These are phyloP conservation scores for Phalacrocorax carbo DNA, from an alignment of 2,113 vertebrate species.

Conservation along the genomic window DNA sequence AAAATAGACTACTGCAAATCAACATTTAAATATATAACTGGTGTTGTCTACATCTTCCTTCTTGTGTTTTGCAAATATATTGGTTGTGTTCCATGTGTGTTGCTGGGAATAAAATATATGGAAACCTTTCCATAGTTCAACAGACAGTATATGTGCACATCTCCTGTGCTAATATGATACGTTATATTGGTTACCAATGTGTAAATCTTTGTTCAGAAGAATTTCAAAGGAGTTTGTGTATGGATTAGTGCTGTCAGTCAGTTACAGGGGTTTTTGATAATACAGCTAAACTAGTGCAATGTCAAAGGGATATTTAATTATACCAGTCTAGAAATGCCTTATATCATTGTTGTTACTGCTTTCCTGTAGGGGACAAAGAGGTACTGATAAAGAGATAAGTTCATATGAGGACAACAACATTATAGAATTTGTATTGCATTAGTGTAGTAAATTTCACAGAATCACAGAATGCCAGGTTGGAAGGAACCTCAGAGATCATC, in stretches of 20 bases:
- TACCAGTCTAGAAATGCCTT: not conserved
- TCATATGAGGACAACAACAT: not conserved
- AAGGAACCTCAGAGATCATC: too few relatives aligned
- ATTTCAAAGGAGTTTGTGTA: not conserved
- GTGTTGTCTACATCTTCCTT: not conserved
- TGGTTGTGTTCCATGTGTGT: not conserved
- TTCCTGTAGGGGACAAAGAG: not conserved
- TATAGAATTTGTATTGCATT: not conserved
- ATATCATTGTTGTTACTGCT: not conserved
- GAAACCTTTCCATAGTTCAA: slow-evolving; percentile 13
- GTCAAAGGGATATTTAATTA: not conserved
- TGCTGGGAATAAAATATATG: not conserved
- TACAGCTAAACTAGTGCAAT: not conserved
- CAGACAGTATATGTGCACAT: not conserved
- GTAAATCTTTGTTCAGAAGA: not conserved
- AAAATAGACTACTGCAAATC: not conserved
- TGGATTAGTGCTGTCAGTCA: not conserved
- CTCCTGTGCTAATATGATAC: not conserved
- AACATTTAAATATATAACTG: not conserved
- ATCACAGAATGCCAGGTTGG: too few relatives aligned
- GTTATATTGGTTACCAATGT: not conserved
- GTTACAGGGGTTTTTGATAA: not conserved
- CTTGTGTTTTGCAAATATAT: not conserved
- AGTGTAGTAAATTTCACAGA: not conserved
- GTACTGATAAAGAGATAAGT: not conserved